Evolutionary conservation across 2,113 vertebrate species (phyloP), one percentile per base, ranked within the genome.

Genomic region (Poecile atricapillus): DNA sequence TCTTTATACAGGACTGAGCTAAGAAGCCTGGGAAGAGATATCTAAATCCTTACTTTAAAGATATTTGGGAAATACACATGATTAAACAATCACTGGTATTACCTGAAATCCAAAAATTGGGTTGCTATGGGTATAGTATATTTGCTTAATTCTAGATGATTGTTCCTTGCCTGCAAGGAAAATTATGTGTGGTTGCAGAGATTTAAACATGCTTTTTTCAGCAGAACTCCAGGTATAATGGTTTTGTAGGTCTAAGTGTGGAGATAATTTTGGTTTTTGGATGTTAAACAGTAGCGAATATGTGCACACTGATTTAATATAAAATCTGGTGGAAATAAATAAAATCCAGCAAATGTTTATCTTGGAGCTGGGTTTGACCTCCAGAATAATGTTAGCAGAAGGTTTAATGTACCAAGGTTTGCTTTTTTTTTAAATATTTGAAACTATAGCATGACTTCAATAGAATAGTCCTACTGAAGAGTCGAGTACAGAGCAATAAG

Each of bases 1-100:
- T 68, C 90, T 85, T 43, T 69, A 44, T 52, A 70, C 20, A 68
- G 52, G 41, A 37, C 23, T 60, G 83, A 83, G 55, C 52, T 70
- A 52, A 22, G 8, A 67, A 82, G 89, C 96, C 88, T 93, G 92
- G 78, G 80, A 96, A 94, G 75, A 86, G 63, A 94, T 71, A 89
- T 78, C 62, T 58, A 92, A 93, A 96, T 87, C 88, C 96, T 81
- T 65, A 92, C 75, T 83, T 87, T 96, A 96, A 94, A 96, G 94
- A 77, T 96, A 93, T 96, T 97, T 94, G 81, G 65, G 89, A 97
- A 93, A 94, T 62, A 92, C 81, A 83, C 83, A 83, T 94, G 67
- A 87, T 97, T 96, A 97, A 97, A 96, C 90, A 96, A 90, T 91
- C 79, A 52, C 91, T 85, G 94, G 90, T 96, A 93, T 97, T 84